A percentile compares a stretch with the other conserved stretches of the same genome.
phyloP scores from a whole-genome alignment of 2,888 invertebrate genomes.

The Coecobrya sp. region DNA sequence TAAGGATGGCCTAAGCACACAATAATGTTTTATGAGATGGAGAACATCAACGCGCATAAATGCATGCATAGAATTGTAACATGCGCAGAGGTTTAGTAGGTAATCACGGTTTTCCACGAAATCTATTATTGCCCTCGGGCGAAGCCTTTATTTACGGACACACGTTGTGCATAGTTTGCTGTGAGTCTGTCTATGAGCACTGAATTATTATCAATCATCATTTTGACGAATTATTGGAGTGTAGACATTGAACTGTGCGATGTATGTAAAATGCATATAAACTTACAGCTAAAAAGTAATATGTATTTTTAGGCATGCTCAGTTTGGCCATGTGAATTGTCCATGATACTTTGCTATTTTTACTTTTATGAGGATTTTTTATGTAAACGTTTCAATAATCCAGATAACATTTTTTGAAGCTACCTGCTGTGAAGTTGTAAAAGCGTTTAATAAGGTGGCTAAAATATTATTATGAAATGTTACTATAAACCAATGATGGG shows the following conservation, averaged over 20 bases:
- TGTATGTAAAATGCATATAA: too few species aligned
- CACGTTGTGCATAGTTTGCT: not conserved
- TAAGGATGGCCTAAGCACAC: too few species aligned
- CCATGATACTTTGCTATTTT: not conserved
- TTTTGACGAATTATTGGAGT: not conserved
- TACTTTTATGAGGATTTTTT: not conserved
- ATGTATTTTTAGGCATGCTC: too few species aligned
- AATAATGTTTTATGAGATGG: too few species aligned
- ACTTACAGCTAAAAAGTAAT: too few species aligned
- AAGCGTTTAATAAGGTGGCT: conserved; percentile 24
- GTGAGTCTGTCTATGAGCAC: not conserved
- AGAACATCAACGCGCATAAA: too few species aligned
- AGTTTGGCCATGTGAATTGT: too few species aligned
- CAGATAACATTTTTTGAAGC: not conserved
- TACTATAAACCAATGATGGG: not conserved
- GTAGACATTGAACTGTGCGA: too few species aligned
- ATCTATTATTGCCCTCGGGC: conserved; percentile 55
- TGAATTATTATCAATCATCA: not conserved
- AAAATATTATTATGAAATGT: conserved; percentile 36
- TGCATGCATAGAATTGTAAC: conserved; percentile 17
- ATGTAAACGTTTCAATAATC: not conserved
- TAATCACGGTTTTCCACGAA: conserved; percentile 76
- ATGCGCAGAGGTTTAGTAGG: conserved; percentile 43
- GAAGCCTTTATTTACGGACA: conserved; percentile 49
- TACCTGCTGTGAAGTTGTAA: not conserved